phyloP scores from a whole-genome alignment of 2,113 vertebrate species.

The Periophthalmodon schlosseri region DNA sequence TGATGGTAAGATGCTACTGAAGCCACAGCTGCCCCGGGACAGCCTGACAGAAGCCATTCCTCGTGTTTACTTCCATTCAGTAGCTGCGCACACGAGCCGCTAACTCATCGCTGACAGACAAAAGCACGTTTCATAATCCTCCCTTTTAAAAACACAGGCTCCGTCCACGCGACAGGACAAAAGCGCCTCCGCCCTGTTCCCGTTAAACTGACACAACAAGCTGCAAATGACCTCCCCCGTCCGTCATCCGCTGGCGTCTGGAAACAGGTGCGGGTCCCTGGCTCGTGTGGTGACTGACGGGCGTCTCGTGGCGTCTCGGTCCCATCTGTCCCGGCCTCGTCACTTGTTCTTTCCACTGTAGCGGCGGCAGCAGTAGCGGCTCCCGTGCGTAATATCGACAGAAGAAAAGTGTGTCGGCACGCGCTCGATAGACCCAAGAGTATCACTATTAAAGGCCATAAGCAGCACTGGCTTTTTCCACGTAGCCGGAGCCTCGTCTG shows the following conservation, averaged over 20 bases:
- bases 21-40: too few species aligned
- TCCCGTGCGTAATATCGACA: background rate
- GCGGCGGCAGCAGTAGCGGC: background rate
- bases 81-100: background rate
- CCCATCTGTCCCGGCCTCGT: conserved; percentile 56
- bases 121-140: background rate
- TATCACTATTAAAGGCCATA: background rate
- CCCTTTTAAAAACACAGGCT: conserved; percentile 5
- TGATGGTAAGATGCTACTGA: too few species aligned
- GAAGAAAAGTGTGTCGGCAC: conserved; percentile 8
- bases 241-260: conserved; percentile 66
- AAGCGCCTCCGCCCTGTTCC: conserved; percentile 7
- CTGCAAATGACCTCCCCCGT: conserved; percentile 46
- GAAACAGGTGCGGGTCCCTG: conserved; percentile 61
- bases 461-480: conserved; percentile 9
- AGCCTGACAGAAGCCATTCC: too few species aligned
- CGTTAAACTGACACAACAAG: conserved; percentile 42
- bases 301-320: conserved; percentile 31
- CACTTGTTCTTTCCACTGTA: conserved; percentile 35
- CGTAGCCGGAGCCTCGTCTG: background rate
- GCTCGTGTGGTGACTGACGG: conserved; percentile 45
- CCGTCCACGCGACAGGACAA: conserved; percentile 9
- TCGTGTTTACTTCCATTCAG: too few species aligned
- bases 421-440: conserved; percentile 1
- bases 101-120: background rate